Evolutionary conservation across 2,113 vertebrate species (phyloP).

Genomic region (Aspiorhynchus laticeps): DNA sequence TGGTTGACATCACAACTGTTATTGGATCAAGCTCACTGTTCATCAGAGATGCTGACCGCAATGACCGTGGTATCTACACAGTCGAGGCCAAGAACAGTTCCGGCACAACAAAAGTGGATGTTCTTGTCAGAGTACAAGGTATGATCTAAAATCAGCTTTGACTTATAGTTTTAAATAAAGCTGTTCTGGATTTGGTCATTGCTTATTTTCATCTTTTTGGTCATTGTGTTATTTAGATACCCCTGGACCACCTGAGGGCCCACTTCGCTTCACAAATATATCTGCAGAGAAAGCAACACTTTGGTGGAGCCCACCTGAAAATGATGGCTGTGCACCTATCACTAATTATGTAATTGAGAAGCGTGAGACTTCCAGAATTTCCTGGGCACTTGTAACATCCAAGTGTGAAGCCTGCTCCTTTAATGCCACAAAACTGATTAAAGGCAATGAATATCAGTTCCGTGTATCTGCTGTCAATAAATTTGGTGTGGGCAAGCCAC

Average conservation of each 20-base stretch:
- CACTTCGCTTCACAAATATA: constrained; percentile 94
- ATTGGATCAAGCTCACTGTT: constrained; percentile 91
- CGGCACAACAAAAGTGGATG: constrained; percentile 84
- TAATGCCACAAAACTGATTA: constrained; percentile 89
- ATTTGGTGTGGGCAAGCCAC: constrained; percentile 90
- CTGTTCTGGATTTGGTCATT: neutral
- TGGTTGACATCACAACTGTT: constrained; percentile 86
- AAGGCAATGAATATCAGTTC: constrained; percentile 98
- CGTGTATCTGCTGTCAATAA: constrained; percentile 95
- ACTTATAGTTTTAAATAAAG: neutral
- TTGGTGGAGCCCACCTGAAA: constrained; percentile 96
- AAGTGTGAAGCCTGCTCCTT: constrained; percentile 93
- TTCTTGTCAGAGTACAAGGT: constrained; percentile 96
- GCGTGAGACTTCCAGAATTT: constrained; percentile 94
- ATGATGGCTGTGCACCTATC: constrained; percentile 90
- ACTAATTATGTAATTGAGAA: constrained; percentile 95
- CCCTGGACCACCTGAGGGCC: constrained; percentile 91
- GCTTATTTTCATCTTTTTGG: neutral
- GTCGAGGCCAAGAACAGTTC: constrained; percentile 95
- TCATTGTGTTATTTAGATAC: constrained; percentile 77
- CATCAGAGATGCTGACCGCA: constrained; percentile 87
- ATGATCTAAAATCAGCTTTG: constrained; percentile 43
- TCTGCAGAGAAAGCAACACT: constrained; percentile 92
- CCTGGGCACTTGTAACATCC: constrained; percentile 92
- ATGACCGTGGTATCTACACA: constrained; percentile 90